Conservation (phyloP, 1,140 invertebrate genomes). For the Orchesella cincta region DNA sequence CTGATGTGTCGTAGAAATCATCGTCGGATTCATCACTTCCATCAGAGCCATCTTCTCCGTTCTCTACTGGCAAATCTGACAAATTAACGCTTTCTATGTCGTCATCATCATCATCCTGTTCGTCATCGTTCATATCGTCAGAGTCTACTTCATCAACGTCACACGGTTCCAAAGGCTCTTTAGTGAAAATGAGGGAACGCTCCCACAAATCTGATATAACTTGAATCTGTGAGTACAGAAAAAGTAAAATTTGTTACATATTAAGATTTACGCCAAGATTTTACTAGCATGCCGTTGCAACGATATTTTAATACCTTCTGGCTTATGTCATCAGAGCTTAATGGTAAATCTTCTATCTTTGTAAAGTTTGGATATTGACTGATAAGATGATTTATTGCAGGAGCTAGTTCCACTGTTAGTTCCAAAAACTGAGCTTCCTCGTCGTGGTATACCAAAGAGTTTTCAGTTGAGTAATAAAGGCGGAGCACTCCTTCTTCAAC, state of each 20-base stretch:
- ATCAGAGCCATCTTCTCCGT: background rate
- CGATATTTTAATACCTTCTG: slow-evolving; percentile 32
- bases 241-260: no score
- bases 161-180: slow-evolving; percentile 58
- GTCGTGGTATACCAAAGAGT: slow-evolving; percentile 79
- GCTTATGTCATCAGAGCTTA: slow-evolving; percentile 52
- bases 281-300: slow-evolving; percentile 33
- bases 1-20: slow-evolving; percentile 2
- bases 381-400: slow-evolving; percentile 71
- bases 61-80: background rate
- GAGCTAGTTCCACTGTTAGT: slow-evolving; percentile 66
- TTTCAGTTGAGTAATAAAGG: slow-evolving; percentile 80
- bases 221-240: slow-evolving; percentile 61
- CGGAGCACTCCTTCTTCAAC: slow-evolving; percentile 66
- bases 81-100: slow-evolving; percentile 32
- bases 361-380: slow-evolving; percentile 74
- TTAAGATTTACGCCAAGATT: slow-evolving; percentile 37
- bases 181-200: slow-evolving; percentile 67
- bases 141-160: background rate
- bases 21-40: background rate
- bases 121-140: slow-evolving; percentile 22
- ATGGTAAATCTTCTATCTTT: slow-evolving; percentile 69
- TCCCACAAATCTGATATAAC: slow-evolving; percentile 70
- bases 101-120: slow-evolving; percentile 18
- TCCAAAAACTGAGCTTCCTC: slow-evolving; percentile 77